Conservation (phyloP, 2,888 invertebrate species). For the Apodemia duryi region DNA sequence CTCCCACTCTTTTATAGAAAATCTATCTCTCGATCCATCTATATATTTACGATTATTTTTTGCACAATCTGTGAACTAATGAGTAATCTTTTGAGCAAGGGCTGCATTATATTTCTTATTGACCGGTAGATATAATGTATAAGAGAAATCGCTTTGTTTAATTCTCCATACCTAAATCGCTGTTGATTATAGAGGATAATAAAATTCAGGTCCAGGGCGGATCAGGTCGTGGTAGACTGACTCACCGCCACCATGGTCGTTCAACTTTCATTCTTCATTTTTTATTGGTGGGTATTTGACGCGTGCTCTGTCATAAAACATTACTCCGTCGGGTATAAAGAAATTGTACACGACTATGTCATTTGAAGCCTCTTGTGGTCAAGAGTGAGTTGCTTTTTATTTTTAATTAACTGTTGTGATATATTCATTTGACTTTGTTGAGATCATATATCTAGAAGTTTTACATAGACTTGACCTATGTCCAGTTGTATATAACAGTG, state of each 20-base stretch:
- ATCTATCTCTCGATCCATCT: too few species aligned
- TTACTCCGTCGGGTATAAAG: conserved; percentile 24
- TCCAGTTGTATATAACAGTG: too few species aligned
- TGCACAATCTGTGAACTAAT: too few species aligned
- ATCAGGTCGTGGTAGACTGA: conserved; percentile 59
- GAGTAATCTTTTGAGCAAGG: too few species aligned
- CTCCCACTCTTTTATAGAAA: too few species aligned
- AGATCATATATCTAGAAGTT: too few species aligned
- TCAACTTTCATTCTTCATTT: conserved; percentile 71
- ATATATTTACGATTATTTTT: too few species aligned
- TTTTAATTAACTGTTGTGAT: neutral
- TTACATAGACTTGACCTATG: too few species aligned
- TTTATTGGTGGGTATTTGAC: conserved; percentile 52
- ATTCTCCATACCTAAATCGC: conserved; percentile 15
- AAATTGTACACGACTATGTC: conserved; percentile 15
- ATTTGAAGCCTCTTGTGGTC: neutral
- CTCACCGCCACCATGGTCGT: conserved; percentile 57
- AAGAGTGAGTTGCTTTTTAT: neutral
- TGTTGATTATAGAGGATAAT: conserved; percentile 24
- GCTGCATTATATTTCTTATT: too few species aligned
- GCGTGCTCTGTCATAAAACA: conserved; percentile 45
- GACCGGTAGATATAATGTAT: neutral
- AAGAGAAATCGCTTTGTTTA: conserved; percentile 6
- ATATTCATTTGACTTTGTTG: too few species aligned
- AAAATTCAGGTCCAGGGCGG: conserved; percentile 41